Percentiles rank a stretch among this genome's conserved stretches.
phyloP scores from a whole-genome alignment of 2,888 invertebrate genomes.

The Argyresthia albistria region DNA sequence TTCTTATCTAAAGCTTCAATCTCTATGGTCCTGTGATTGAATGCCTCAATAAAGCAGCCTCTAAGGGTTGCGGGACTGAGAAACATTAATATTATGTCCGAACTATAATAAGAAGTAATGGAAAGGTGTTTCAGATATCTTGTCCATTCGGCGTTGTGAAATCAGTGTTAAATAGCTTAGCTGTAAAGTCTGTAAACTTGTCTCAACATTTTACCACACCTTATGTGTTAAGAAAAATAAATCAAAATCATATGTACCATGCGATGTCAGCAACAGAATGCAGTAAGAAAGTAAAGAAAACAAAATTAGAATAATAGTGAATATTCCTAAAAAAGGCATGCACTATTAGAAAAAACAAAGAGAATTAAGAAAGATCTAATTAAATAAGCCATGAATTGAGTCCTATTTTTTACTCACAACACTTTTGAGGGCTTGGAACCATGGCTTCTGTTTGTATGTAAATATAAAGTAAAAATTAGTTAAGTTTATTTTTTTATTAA shows the following conservation, averaged over 20 bases:
- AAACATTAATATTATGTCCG: not conserved
- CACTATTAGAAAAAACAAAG: not conserved
- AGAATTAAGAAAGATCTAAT: not conserved
- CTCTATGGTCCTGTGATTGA: too few relatives aligned
- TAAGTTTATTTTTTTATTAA: too few relatives aligned
- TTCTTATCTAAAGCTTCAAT: too few relatives aligned
- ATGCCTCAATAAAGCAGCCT: too few relatives aligned
- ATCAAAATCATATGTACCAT: constrained; percentile 33
- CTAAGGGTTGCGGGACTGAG: too few relatives aligned
- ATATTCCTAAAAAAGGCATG: not conserved
- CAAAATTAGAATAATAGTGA: not conserved
- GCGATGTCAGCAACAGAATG: constrained; percentile 35
- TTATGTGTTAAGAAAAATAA: constrained; percentile 7
- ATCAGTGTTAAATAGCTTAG: too few relatives aligned
- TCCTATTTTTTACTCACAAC: constrained; percentile 50
- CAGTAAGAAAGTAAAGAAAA: constrained; percentile 21
- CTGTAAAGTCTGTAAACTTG: too few relatives aligned
- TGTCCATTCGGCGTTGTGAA: too few relatives aligned
- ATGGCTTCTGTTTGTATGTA: constrained; percentile 44
- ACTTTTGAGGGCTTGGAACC: constrained; percentile 66
- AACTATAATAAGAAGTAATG: not conserved
- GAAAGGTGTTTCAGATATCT: too few relatives aligned
- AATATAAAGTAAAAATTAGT: too few relatives aligned
- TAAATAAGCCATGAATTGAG: not conserved
- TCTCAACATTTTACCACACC: too few relatives aligned